These are phyloP conservation scores for human (Homo sapiens) DNA, from an alignment of 2,113 vertebrate genomes.

Conservation along the genomic window GRCh38 chr17:17414501-17415000, in stretches of 20 bases:
- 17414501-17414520: not conserved
- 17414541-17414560: not conserved
- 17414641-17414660: not conserved
- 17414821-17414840: accelerated
- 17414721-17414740: accelerated
- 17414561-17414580: not conserved
- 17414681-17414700: not conserved
- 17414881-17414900: too few species aligned
- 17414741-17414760: not conserved
- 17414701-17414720: not conserved
- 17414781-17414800: accelerated
- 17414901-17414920: not conserved
- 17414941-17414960: not conserved
- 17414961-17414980: not conserved
- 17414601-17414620: not conserved
- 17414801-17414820: too few species aligned
- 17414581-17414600: not conserved
- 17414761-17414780: not conserved
- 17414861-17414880: not conserved
- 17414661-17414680: not conserved
- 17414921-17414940: not conserved
- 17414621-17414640: not conserved
- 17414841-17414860: too few species aligned
- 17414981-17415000: not conserved
- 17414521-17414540: not conserved